Evolutionary conservation across 2,113 vertebrate species (phyloP), one percentile per base, ranked within the genome.

Genomic region (Gasterosteus aculeatus): DNA sequence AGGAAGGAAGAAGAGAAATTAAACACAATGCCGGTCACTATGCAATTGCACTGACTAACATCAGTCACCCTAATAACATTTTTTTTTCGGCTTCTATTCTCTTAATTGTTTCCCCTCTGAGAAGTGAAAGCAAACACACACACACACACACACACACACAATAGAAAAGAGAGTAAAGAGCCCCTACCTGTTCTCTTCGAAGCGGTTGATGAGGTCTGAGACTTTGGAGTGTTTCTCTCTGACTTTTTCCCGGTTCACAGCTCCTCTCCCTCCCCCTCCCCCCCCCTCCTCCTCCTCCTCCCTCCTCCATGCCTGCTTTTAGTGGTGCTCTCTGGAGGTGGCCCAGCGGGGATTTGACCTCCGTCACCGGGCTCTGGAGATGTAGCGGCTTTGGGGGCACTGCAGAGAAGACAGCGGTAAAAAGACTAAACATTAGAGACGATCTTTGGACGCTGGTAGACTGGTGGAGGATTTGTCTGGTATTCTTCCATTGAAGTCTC

Each of bases 311-410:
- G 71, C 85, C 94, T 80, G 81, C 71, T 83, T 80, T 93, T 41
- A 79, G 49, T 4, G 31, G 49, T 8, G 79, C 74, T 68, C 70
- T 84, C 90, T 91, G 82, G 82, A 68, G 19, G 63, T 10, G 51
- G 89, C 80, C 79, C 90, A 92, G 91, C 39, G 90, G 88, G 80
- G 93, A 93, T 74, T 87, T 83, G 88, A 85, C 70, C 75, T 92
- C 83, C 59, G 92, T 93, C 91, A 94, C 90, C 78, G 92, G 93
- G 90, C 94, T 95, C 92, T 95, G 96, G 75, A 98, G 95, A 89
- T 97, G 93, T 63, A 80, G 22, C 80, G 97, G 98, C 89, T 99
- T 99, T 89, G 96, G 96, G 95, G 96, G 96, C 95, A 99, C 98
- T 99, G 92, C 58, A 81, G 89, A 79, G 16, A 65, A 69, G 60